Conservation (phyloP, 2,797 vertebrate genomes). For the Alosa sapidissima region DNA sequence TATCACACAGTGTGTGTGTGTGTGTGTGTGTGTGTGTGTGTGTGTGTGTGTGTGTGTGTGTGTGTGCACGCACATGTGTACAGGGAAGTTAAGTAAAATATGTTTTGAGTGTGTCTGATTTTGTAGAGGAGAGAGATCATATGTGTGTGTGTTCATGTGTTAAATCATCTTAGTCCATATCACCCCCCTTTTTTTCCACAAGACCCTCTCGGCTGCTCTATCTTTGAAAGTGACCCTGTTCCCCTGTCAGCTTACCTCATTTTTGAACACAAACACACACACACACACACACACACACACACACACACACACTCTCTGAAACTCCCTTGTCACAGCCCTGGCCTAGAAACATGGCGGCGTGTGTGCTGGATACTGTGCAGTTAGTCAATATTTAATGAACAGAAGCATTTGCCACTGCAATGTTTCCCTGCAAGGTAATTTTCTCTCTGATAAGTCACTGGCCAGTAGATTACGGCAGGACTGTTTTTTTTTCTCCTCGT, state of each 20-base stretch:
- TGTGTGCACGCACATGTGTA: background rate
- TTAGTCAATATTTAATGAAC: constrained; percentile 48
- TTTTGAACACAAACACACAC: background rate
- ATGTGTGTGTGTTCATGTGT: background rate
- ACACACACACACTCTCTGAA: background rate
- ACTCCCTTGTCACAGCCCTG: background rate
- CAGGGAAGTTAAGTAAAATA: background rate
- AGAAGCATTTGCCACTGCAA: constrained; percentile 31
- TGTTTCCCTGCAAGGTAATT: constrained; percentile 20
- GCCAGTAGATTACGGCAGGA: background rate
- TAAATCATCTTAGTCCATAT: background rate
- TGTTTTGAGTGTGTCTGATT: background rate
- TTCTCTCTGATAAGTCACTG: background rate
- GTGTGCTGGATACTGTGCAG: constrained; percentile 13
- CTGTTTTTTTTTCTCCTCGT: background rate
- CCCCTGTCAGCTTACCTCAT: constrained; percentile 1
- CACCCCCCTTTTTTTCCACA: background rate
- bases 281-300: background rate
- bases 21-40: constrained; percentile 23
- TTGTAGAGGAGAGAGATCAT: background rate
- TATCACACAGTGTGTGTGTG: constrained; percentile 16
- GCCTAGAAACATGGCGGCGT: constrained; percentile 24
- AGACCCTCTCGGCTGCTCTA: background rate
- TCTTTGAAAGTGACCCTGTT: constrained; percentile 2
- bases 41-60: background rate